Percentiles rank a stretch among this genome's conserved stretches.
Conservation (phyloP, 2,797 vertebrate species). For the Acrocephalus scirpaceus region DNA sequence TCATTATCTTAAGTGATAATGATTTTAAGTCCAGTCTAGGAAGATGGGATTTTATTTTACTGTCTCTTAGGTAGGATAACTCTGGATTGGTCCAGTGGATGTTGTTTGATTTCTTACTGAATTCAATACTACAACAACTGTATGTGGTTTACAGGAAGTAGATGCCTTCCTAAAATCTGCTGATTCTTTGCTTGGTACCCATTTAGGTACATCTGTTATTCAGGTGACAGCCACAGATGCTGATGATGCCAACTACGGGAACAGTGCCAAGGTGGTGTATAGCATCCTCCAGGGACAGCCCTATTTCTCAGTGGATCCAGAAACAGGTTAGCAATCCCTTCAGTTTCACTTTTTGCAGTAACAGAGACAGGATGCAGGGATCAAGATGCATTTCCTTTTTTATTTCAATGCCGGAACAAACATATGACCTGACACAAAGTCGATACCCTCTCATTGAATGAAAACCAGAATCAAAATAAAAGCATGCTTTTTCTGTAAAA, state of each 20-base stretch:
- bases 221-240: constrained; percentile 92
- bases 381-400: not conserved
- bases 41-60: not conserved
- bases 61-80: not conserved
- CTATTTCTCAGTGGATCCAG: constrained; percentile 95
- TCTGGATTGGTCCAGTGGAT: not conserved
- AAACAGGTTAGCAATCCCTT: constrained; percentile 82
- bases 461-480: not conserved
- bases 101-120: not conserved
- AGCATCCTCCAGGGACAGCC: constrained; percentile 96
- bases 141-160: not conserved
- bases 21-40: not conserved
- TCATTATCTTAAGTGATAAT: not conserved
- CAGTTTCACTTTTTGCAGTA: not conserved
- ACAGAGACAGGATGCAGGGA: not conserved
- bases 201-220: constrained; percentile 89
- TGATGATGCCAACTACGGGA: constrained; percentile 93
- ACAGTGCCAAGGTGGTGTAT: constrained; percentile 95
- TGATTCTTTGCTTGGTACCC: constrained; percentile 17
- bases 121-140: not conserved
- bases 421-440: not conserved
- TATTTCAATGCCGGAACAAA: not conserved
- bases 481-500: not conserved
- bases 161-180: not conserved
- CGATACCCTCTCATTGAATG: not conserved